Evolutionary conservation across 2,888 invertebrate genomes (phyloP), one percentile per base, ranked within the genome.

Genomic region (Anagyrus pseudococci): DNA sequence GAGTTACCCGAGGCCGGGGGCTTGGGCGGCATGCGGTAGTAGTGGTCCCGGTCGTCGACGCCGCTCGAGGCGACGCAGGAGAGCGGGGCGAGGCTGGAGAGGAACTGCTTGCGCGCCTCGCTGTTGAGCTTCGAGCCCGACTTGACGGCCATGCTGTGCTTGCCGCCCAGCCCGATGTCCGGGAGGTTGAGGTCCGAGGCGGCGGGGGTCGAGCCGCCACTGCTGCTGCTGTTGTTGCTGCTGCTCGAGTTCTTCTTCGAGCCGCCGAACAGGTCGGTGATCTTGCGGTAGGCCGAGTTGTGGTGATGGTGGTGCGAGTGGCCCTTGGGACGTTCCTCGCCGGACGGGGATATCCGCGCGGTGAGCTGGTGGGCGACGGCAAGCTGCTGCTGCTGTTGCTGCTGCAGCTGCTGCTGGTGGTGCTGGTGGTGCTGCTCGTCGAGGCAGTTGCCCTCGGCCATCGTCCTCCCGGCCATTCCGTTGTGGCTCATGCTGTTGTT

Each of bases 21-120:
- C 50, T 78, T 82, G 6, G 76, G 74, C 2, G 85, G 82, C 57
- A 86, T 82, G 8, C 87, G 84, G 63, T 87, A 87, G 56, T 87
- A 87, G 56, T 87, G 87, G 54, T 87, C 87, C 54, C 83, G 83
- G 58, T 81, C 82, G 0, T 88, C 86, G 6, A 85, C 82, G 61
- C 83, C 85, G 0, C 83, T 79, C 41, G 83, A 84, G 0, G 88
- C 86, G 10, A 91, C 92, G 73, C 93, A 93, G 1, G 92, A 90
- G 44, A 92, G 81, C 0, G 93, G 92, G 0, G 92, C 91, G 61
- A 93, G 78, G 0, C 90, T 91, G 0, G 92, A 89, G 23, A 93
- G 81, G 78, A 93, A 92, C 79, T 92, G 93, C 60, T 90, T 86
- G 46, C 91, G 85, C 0, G 89, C 86, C 72, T 91, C 91, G 1